Base-by-base conservation (phyloP, 2,797 vertebrate species). In the Ptychobarbus kaznakovi region DNA sequence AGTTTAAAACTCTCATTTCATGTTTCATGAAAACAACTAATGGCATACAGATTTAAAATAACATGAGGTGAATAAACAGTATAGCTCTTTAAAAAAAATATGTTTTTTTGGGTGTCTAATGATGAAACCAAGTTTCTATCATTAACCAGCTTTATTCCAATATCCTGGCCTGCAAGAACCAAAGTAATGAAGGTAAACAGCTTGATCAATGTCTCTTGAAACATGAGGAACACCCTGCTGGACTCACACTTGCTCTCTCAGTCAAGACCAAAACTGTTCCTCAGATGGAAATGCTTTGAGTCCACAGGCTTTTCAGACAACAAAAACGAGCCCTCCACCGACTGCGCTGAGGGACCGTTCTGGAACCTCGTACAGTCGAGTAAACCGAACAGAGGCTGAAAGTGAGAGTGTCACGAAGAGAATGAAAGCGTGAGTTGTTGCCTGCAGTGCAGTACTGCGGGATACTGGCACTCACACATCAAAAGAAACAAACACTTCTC, bases 401-500 rank as follows among this genome's bases (percentile, higher is more conserved):
- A 80, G 78, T 80, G 78, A 80, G 73, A 84, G 93, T 90, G 91
- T 92, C 78, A 75, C 35, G 49, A 42, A 75, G 79, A 53, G 63
- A 86, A 69, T 82, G 81, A 82, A 86, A 77, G 80, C 65, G 74
- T 25, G 82, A 56, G 76, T 38, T 20, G 86, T 81, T 85, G 76
- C 89, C 85, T 78, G 83, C 87, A 83, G 83, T 86, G 86, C 70
- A 85, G 85, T 80, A 84, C 77, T 72, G 76, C 83, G 76, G 83
- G 83, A 85, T 80, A 80, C 83, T 79, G 76, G 76, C 76, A 79
- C 83, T 85, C 70, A 61, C 86, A 87, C 85, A 68, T 85, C 87
- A 85, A 81, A 88, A 78, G 82, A 89, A 83, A 89, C 82, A 88
- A 80, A 80, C 76, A 88, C 85, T 81, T 88, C 86, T 84, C 80